Conservation (phyloP, 2,113 vertebrate genomes). For the Colinus virginianus region DNA sequence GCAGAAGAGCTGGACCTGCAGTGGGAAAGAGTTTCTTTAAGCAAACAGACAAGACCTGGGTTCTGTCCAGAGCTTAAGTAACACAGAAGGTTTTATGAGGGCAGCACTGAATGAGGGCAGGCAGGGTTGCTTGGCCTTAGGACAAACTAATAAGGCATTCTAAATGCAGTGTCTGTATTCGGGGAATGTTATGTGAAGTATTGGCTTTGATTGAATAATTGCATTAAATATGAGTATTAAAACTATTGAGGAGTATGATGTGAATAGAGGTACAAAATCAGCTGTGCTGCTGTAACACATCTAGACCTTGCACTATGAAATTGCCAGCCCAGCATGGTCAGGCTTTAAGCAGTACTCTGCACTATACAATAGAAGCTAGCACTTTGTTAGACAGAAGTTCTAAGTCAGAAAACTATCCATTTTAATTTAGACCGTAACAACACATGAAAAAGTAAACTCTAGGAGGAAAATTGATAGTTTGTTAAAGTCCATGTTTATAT, state of each 20-base stretch:
- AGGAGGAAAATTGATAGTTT: neutral
- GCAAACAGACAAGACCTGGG: neutral
- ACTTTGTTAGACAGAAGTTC: neutral
- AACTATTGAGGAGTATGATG: neutral
- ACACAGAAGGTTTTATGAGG: neutral
- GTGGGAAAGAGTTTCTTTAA: neutral
- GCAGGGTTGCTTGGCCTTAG: neutral
- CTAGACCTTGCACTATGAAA: neutral
- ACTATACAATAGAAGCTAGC: neutral
- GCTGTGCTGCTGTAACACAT: neutral
- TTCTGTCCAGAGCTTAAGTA: neutral
- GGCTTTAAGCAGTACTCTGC: neutral
- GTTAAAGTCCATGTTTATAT: neutral
- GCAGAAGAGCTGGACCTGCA: neutral
- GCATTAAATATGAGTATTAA: constrained; percentile 10
- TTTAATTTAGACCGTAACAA: constrained; percentile 18
- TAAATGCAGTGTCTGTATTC: neutral
- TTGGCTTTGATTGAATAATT: constrained; percentile 45
- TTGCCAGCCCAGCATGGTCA: neutral
- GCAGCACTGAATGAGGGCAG: neutral
- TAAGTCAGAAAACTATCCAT: neutral
- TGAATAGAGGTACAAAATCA: constrained; percentile 11
- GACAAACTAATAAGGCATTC: neutral
- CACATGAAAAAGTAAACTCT: constrained; percentile 1
- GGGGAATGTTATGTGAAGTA: constrained; percentile 3